Conservation (phyloP, 2,113 vertebrate genomes). For the Aegypius monachus region DNA sequence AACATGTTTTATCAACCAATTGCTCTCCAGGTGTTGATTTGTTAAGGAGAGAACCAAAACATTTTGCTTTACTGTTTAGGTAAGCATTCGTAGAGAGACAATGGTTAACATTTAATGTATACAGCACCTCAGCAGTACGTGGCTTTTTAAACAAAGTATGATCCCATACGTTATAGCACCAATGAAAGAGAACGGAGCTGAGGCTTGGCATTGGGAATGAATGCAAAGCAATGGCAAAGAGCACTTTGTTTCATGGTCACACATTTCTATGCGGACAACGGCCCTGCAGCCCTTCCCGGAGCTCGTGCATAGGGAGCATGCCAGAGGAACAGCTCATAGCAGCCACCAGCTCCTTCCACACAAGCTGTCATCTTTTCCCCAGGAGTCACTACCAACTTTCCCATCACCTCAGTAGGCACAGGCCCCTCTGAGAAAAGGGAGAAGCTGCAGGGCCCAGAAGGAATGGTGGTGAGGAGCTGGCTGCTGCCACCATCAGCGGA, state of each 20-base stretch:
- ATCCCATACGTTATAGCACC: neutral
- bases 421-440: neutral
- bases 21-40: neutral
- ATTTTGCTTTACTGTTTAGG: neutral
- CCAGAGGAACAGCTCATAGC: neutral
- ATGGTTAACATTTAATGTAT: neutral
- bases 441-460: neutral
- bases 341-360: neutral
- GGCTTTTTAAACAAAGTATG: neutral
- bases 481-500: neutral
- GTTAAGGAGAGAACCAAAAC: neutral
- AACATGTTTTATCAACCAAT: neutral
- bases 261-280: neutral
- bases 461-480: neutral
- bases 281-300: neutral
- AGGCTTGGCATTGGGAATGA: neutral
- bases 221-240: neutral
- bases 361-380: neutral
- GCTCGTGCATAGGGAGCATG: rapidly evolving
- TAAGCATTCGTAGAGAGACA: neutral
- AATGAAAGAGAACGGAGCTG: neutral
- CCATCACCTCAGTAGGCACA: neutral
- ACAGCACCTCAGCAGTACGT: neutral
- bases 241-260: neutral
- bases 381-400: neutral